Evolutionary conservation across 1,140 invertebrate genomes (phyloP).

Genomic region (Lamellibrachia luymesi): DNA sequence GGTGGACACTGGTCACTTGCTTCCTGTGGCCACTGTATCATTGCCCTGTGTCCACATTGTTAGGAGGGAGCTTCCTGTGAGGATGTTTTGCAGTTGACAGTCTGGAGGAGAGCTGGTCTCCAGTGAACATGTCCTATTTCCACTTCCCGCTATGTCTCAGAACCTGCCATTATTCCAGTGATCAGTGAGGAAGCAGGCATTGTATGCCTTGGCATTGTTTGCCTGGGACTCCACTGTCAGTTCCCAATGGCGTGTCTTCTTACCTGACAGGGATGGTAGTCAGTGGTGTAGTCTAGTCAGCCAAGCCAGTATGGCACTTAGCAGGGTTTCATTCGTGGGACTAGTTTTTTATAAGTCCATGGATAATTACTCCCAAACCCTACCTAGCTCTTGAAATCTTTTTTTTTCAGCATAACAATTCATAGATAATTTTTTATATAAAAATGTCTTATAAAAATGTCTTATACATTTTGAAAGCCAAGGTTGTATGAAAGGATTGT

Average conservation of each 20-base stretch:
- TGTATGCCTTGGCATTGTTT: neutral
- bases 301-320: neutral
- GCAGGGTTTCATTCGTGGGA: neutral
- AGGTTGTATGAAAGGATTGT: neutral
- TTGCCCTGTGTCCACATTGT: neutral
- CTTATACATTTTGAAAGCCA: too few relatives aligned
- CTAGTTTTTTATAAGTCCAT: neutral
- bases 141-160: neutral
- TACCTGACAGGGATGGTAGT: neutral
- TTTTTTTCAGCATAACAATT: neutral
- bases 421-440: neutral
- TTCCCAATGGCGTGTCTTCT: neutral
- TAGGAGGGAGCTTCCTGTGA: neutral
- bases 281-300: neutral
- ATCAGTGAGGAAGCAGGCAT: neutral
- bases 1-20: neutral
- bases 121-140: neutral
- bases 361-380: neutral
- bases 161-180: neutral
- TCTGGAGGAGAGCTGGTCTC: neutral
- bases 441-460: neutral
- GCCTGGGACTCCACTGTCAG: neutral
- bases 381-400: neutral
- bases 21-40: neutral
- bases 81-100: neutral